phyloP scores from a whole-genome alignment of 2,113 vertebrate genomes.

The Pteruthius melanotis region DNA sequence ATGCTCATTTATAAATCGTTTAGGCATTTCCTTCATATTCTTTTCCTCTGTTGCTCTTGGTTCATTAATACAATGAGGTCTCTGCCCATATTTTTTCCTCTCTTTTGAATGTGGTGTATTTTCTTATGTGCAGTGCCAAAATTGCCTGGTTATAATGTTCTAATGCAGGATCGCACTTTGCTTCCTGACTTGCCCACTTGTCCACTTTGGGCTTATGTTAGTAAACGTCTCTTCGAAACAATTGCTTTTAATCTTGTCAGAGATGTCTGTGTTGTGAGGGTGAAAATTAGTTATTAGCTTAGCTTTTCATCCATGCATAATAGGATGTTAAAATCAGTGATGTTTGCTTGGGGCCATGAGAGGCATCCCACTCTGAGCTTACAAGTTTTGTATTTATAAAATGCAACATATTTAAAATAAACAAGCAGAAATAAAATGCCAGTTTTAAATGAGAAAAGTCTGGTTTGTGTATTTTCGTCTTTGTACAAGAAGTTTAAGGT shows the following conservation, averaged over 20 bases:
- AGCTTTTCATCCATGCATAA: constrained; percentile 58
- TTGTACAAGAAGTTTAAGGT: background rate
- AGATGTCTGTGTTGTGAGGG: constrained; percentile 18
- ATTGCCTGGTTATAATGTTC: constrained; percentile 9
- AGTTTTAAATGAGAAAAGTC: constrained; percentile 19
- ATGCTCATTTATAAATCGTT: background rate
- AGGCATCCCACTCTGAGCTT: background rate
- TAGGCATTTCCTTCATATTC: background rate
- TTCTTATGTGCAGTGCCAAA: background rate
- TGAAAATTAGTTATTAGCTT: constrained; percentile 65
- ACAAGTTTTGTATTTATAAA: constrained; percentile 47
- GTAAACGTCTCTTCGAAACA: constrained; percentile 44
- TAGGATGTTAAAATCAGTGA: constrained; percentile 51
- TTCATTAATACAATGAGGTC: background rate
- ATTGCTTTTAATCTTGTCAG: constrained; percentile 37
- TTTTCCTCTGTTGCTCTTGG: background rate
- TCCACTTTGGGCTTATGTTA: constrained; percentile 35
- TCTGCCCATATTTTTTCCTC: background rate
- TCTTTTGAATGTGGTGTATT: background rate
- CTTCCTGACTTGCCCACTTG: background rate
- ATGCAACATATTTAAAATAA: constrained; percentile 46
- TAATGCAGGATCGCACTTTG: background rate
- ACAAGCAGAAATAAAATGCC: background rate
- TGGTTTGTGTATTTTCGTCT: background rate
- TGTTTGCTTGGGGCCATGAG: constrained; percentile 35